Evolutionary conservation across 2,888 invertebrate species (phyloP).

Genomic region (Mythimna vitellina): DNA sequence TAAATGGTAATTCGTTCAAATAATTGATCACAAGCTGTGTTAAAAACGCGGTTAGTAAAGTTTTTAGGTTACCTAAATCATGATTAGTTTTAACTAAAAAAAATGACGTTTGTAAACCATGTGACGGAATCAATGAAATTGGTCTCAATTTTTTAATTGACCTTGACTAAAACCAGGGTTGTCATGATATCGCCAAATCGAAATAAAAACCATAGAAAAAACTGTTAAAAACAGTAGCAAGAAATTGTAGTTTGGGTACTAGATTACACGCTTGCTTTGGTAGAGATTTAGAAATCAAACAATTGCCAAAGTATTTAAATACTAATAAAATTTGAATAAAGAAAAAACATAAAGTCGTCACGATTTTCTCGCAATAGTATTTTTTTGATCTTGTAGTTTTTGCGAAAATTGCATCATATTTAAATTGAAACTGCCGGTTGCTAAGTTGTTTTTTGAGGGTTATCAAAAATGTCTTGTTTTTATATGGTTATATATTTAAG

Average conservation of each 20-base stretch:
- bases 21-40: not conserved
- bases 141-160: not conserved
- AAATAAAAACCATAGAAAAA: no score
- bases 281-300: not conserved
- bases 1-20: not conserved
- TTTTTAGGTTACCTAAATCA: no score
- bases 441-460: not conserved
- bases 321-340: not conserved
- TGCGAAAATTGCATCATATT: slow-evolving; percentile 1
- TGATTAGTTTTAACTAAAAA: no score
- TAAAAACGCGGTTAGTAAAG: not conserved
- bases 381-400: not conserved
- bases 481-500: not conserved
- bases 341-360: not conserved
- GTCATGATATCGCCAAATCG: no score
- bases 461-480: not conserved
- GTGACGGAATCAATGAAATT: not conserved
- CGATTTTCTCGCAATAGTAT: not conserved
- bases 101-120: not conserved
- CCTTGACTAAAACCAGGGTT: not conserved
- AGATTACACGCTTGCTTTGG: slow-evolving; percentile 6
- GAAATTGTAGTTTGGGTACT: not conserved
- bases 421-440: not conserved
- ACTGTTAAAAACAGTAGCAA: not conserved
- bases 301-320: slow-evolving; percentile 11